Conservation (phyloP, 2,888 invertebrate species). For the Invenusta paracnida region DNA sequence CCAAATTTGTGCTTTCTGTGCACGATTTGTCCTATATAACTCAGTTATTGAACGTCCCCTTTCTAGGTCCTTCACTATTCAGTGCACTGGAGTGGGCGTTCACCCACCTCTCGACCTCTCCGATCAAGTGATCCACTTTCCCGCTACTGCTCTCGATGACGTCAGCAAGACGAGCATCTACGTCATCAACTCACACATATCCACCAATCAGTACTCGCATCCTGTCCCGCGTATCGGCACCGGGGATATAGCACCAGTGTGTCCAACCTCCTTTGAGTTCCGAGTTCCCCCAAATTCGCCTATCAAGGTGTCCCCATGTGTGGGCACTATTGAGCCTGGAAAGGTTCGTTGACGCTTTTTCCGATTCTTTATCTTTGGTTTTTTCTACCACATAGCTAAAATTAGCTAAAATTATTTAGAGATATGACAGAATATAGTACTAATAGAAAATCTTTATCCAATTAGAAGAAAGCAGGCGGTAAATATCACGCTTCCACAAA, state of each 20-base stretch:
- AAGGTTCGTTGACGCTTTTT: no score
- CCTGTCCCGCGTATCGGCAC: slow-evolving; percentile 58
- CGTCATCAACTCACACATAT: slow-evolving; percentile 57
- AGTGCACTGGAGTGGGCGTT: slow-evolving; percentile 58
- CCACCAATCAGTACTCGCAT: slow-evolving; percentile 58
- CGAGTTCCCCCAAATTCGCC: slow-evolving; percentile 56
- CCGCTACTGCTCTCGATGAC: slow-evolving; percentile 59
- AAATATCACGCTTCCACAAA: no score
- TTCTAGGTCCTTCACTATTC: slow-evolving; percentile 57
- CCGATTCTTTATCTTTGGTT: no score
- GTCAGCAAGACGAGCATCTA: slow-evolving; percentile 52
- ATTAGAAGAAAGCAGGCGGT: no score
- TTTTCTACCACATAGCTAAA: no score
- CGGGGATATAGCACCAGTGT: slow-evolving; percentile 55
- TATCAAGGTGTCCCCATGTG: slow-evolving; percentile 56
- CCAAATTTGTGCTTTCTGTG: no score
- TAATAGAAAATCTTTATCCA: no score
- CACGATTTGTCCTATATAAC: no score
- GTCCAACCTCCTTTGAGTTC: slow-evolving; percentile 60
- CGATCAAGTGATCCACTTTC: slow-evolving; percentile 56
- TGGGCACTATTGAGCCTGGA: slow-evolving; percentile 59
- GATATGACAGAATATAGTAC: no score
- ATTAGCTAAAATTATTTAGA: no score
- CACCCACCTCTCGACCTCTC: slow-evolving; percentile 58
- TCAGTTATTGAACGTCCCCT: no score